These are phyloP conservation scores for Rhegmatorhina hoffmannsi DNA, from an alignment of 2,113 vertebrate genomes.

Conservation along the genomic window DNA sequence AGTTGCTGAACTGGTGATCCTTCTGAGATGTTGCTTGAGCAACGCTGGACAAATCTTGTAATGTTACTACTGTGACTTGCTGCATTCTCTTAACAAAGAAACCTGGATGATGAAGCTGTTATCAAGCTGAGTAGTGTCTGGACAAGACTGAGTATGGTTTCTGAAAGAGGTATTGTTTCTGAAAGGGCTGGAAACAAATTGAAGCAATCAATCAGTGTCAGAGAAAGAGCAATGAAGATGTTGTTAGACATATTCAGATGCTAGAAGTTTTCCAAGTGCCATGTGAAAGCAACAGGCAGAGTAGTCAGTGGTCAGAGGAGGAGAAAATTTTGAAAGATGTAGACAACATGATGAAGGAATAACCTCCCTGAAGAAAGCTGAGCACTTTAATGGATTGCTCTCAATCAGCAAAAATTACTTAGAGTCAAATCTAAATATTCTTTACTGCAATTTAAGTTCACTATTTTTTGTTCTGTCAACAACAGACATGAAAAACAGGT, in stretches of 20 bases:
- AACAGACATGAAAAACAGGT: neutral
- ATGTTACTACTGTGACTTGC: neutral
- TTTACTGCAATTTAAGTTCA: neutral
- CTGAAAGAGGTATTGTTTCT: neutral
- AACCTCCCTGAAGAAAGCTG: neutral
- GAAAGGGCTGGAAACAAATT: neutral
- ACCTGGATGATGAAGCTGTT: neutral
- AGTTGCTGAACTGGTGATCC: neutral
- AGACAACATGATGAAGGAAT: neutral
- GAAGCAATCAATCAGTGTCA: neutral
- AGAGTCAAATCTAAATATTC: neutral
- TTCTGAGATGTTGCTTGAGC: neutral
- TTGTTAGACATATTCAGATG: neutral
- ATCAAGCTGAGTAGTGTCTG: neutral
- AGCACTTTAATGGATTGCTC: neutral
- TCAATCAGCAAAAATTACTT: neutral
- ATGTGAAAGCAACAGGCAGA: neutral
- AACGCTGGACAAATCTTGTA: neutral
- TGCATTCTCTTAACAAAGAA: neutral
- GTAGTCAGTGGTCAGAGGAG: neutral
- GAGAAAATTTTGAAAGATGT: neutral
- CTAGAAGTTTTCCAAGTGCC: neutral
- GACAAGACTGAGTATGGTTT: neutral
- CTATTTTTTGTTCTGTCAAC: neutral
- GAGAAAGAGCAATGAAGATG: neutral